Percentiles rank a stretch among this genome's conserved stretches.
phyloP scores from a whole-genome alignment of 2,888 invertebrate genomes.

The Lepidocyrtinus sp. region DNA sequence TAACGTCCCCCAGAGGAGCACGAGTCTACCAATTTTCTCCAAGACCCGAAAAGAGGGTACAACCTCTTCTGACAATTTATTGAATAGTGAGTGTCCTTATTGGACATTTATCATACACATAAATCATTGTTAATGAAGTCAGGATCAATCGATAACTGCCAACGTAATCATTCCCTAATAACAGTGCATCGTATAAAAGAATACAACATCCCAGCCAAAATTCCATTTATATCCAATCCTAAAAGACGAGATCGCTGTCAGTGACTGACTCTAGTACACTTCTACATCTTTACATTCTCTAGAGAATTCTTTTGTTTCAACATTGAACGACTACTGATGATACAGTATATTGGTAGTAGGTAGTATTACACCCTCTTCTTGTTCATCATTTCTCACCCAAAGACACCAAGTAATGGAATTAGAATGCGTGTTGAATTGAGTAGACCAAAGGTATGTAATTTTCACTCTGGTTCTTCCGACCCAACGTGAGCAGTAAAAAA shows the following conservation, averaged over 20 bases:
- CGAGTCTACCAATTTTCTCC: conserved; percentile 8
- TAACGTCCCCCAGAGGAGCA: conserved; percentile 24
- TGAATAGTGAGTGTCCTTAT: conserved; percentile 22
- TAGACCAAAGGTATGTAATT: background rate
- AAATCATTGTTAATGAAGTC: conserved; percentile 57
- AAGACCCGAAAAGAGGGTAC: background rate
- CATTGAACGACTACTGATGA: background rate
- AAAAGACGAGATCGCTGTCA: background rate
- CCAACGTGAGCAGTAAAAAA: background rate
- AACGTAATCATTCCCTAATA: conserved; percentile 48
- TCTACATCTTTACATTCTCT: conserved; percentile 32
- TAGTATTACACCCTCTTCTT: background rate
- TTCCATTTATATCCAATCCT: background rate
- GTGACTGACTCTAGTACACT: background rate
- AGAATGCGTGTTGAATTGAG: background rate
- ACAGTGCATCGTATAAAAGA: conserved; percentile 21
- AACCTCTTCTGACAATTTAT: conserved; percentile 34
- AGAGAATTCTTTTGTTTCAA: conserved; percentile 40
- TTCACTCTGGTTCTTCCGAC: background rate
- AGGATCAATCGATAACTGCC: conserved; percentile 53
- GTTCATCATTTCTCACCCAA: background rate
- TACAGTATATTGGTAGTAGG: too few relatives aligned
- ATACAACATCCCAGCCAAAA: background rate
- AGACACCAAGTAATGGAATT: background rate
- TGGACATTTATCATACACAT: conserved; percentile 45